Evolutionary conservation across 2,113 vertebrate genomes (phyloP).

Genomic region (Acinonyx jubatus): DNA sequence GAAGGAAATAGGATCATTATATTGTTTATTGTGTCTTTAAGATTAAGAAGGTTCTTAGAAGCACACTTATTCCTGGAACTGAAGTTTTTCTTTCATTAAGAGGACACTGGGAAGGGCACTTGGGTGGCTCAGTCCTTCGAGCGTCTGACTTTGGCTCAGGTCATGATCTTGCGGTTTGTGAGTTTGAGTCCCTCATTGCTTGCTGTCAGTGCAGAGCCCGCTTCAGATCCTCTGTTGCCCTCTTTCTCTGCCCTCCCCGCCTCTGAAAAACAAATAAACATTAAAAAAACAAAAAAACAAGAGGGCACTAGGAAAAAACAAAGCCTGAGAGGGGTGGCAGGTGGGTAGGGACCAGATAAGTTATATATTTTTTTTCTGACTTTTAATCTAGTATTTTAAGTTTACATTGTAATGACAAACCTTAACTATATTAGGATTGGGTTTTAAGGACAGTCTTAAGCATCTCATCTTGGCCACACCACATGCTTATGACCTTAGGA

Average conservation of each 20-base stretch:
- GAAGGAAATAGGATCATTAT: not conserved
- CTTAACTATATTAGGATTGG: not conserved
- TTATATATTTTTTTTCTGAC: not conserved
- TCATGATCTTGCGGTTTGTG: too few species aligned
- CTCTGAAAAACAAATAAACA: too few species aligned
- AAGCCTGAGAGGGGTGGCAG: not conserved
- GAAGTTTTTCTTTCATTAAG: not conserved
- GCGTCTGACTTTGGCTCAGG: too few species aligned
- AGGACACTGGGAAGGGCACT: not conserved
- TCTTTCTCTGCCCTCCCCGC: too few species aligned
- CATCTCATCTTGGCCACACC: not conserved
- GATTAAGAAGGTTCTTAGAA: conserved; percentile 28
- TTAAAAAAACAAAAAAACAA: too few species aligned
- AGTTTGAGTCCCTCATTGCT: too few species aligned
- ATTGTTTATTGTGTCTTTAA: not conserved
- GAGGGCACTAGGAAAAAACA: not conserved
- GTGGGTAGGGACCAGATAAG: not conserved
- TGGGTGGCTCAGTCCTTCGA: too few species aligned
- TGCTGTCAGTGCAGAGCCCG: too few species aligned
- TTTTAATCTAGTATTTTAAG: not conserved
- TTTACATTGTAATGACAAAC: not conserved
- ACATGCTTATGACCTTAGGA: not conserved
- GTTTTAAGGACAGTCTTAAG: not conserved
- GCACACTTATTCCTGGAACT: not conserved
- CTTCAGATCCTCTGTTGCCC: too few species aligned